phyloP scores from a whole-genome alignment of 2,888 invertebrate species.

The Pyrochroa serraticornis region DNA sequence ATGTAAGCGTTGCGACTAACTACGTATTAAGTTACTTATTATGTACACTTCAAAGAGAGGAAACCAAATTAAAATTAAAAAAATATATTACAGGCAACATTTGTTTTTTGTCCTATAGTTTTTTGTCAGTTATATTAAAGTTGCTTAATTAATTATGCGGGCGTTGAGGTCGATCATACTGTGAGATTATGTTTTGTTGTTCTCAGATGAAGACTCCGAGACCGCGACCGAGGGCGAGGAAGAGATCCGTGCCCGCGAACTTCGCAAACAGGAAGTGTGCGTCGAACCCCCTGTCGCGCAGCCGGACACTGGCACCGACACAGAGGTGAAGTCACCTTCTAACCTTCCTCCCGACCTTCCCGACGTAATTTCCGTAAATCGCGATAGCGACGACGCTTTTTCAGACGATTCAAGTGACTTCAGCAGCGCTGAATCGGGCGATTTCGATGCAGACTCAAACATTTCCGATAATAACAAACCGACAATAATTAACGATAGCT shows the following conservation, averaged over 20 bases:
- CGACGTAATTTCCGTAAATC: conserved; percentile 33
- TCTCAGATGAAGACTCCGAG: conserved; percentile 68
- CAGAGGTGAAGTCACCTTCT: conserved; percentile 68
- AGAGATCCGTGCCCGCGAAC: conserved; percentile 70
- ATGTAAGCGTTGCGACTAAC: too few species aligned
- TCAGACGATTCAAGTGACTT: conserved; percentile 45
- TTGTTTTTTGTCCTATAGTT: too few species aligned
- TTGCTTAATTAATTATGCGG: too few species aligned
- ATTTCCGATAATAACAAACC: conserved; percentile 14
- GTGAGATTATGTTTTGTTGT: conserved; percentile 18
- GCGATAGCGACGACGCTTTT: conserved; percentile 15
- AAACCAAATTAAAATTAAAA: too few species aligned
- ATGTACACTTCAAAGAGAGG: too few species aligned
- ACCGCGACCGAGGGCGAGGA: conserved; percentile 78
- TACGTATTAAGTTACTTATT: too few species aligned
- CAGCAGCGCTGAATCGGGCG: conserved; percentile 53
- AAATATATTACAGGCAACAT: too few species aligned
- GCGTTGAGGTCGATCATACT: too few species aligned
- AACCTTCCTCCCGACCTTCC: conserved; percentile 42
- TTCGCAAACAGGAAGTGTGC: conserved; percentile 71
- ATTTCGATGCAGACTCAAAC: conserved; percentile 43
- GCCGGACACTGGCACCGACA: conserved; percentile 71
- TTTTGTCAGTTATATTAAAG: too few species aligned
- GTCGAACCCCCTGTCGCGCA: conserved; percentile 68
- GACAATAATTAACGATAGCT: conserved; percentile 1